Base-by-base conservation (phyloP, 2,113 vertebrate species). In the Poeciliopsis turrubarensis region DNA sequence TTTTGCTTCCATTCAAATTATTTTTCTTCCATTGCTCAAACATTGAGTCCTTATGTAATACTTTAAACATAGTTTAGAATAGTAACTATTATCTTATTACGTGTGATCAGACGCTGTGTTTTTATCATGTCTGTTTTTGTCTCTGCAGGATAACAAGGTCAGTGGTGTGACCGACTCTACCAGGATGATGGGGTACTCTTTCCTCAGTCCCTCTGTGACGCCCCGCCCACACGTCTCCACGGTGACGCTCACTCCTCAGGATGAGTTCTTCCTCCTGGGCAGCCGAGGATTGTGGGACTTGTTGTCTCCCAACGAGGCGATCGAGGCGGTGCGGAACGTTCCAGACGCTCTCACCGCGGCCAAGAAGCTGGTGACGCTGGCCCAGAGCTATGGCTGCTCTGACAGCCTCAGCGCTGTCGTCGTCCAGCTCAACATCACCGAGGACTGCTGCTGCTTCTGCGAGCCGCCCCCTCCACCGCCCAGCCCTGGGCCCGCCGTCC, bases 211-310 rank as follows among this genome's bases (percentile, higher is more conserved):
- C 0, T 97, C 96, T 0, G 97, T 98, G 44, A 95, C 97, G 17
- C 97, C 98, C 0, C 95, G 94, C 1, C 98, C 97, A 10, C 95
- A 99, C 0, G 93, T 99, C 73, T 95, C 96, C 91, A 97, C 95
- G 0, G 95, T 98, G 68, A 93, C 95, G 3, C 95, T 99, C 70
- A 98, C 96, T 0, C 95, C 97, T 0, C 96, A 96, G 87, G 97
- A 99, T 0, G 97, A 99, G 92, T 99, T 99, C 90, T 97, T 99
- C 81, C 92, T 99, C 82, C 92, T 99, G 88, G 98, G 97, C 78
- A 99, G 96, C 87, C 96, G 97, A 68, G 96, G 97, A 7, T 72
- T 99, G 75, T 99, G 98, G 95, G 97, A 99, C 87, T 93, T 94
- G 79, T 81, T 99, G 77, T 97, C 96, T 0, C 79, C 93, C 1